Evolutionary conservation across 2,888 invertebrate genomes (phyloP), one percentile per base, ranked within the genome.

Genomic region (Flabesymbios commensalis): DNA sequence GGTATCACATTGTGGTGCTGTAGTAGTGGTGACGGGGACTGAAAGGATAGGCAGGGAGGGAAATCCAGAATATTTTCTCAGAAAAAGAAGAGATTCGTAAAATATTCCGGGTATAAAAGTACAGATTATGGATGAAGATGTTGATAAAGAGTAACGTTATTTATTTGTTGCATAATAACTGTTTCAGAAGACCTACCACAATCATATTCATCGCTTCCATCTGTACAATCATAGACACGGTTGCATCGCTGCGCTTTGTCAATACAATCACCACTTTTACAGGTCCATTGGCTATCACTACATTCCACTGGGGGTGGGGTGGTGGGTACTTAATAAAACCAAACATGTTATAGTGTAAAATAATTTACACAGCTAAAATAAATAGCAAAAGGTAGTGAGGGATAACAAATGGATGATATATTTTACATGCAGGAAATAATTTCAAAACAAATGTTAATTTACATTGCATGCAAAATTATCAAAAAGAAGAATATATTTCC

Each of bases 141-240:
- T n/a, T n/a, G n/a, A n/a, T n/a, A n/a, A n/a, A n/a, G n/a, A n/a
- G n/a, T n/a, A n/a, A n/a, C n/a, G n/a, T n/a, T n/a, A n/a, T n/a
- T n/a, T n/a, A n/a, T n/a, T n/a, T n/a, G n/a, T n/a, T n/a, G n/a
- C n/a, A n/a, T n/a, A n/a, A n/a, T n/a, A n/a, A n/a, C n/a, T n/a
- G n/a, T n/a, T n/a, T n/a, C n/a, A n/a, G 7, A 49, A 26, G 7
- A 10, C 52, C 29, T 85, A 89, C 93, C 88, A 86, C 96, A 97
- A 75, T 89, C 87, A 69, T 89, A 88, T 85, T 96, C 96, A 81
- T 97, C 97, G 0, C 92, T 92, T 45, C 90, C 89, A 83, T 97
- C 97, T 1, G 66, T 61, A 71, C 84, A 85, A 48, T 78, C 75
- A 32, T 68, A 65, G 29, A 59, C 47, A 0, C 91, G 91, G 88